phyloP scores from a whole-genome alignment of 1,140 invertebrate species.

The Acyrthosiphon pisum region DNA sequence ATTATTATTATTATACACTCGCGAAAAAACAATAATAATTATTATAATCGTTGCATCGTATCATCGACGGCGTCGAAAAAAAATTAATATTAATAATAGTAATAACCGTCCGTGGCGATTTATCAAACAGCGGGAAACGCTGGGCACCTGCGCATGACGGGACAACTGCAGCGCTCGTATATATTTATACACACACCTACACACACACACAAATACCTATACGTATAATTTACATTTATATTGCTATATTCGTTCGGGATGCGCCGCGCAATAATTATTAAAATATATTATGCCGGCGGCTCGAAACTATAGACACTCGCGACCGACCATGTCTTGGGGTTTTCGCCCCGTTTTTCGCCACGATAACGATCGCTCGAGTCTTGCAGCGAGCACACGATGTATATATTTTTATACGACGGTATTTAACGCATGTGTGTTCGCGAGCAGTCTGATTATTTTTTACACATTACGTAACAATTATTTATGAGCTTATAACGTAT shows the following conservation, averaged over 20 bases:
- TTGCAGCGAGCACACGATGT: not conserved
- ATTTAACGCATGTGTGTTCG: not conserved
- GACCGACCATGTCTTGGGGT: not conserved
- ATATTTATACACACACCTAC: not conserved
- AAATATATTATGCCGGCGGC: conserved; percentile 5
- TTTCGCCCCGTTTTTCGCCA: not conserved
- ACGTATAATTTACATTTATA: conserved; percentile 15
- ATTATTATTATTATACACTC: not conserved
- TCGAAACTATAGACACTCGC: not conserved
- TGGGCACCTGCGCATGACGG: conserved; percentile 31
- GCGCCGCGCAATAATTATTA: not conserved
- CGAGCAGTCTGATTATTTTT: not conserved
- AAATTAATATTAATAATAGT: not conserved
- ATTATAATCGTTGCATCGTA: not conserved
- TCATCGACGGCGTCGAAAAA: not conserved
- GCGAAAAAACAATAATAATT: conserved; percentile 4
- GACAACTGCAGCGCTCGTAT: not conserved
- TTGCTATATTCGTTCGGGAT: not conserved
- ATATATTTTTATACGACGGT: not conserved
- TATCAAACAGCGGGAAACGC: conserved; percentile 41
- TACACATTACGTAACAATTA: not conserved
- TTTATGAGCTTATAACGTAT: not conserved
- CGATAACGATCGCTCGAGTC: conserved; percentile 10
- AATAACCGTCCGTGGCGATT: not conserved
- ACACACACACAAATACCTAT: not conserved